Conservation (phyloP, 2,888 invertebrate genomes). For the Epinotia bilunana region DNA sequence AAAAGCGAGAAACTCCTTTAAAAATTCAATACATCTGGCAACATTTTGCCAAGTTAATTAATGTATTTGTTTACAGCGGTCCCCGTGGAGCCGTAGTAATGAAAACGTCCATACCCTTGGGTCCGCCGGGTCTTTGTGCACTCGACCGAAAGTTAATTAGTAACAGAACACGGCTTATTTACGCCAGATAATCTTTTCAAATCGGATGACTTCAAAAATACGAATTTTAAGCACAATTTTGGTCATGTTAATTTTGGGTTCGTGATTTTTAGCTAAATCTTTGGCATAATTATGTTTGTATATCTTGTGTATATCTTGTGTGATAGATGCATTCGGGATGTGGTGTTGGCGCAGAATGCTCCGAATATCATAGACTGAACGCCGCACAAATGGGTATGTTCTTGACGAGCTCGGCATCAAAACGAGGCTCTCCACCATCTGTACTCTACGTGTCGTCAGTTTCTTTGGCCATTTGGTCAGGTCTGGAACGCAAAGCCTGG, state of each 20-base stretch:
- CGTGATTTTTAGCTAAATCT: neutral
- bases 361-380: too few relatives aligned
- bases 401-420: too few relatives aligned
- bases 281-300: neutral
- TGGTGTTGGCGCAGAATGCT: too few relatives aligned
- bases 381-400: too few relatives aligned
- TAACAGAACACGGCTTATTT: constrained; percentile 18
- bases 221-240: neutral
- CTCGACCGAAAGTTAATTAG: constrained; percentile 36
- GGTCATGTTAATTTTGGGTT: neutral
- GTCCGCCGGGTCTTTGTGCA: constrained; percentile 35
- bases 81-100: constrained; percentile 33
- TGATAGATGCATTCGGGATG: too few relatives aligned
- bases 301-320: neutral
- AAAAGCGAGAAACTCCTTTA: constrained; percentile 26
- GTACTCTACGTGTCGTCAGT: too few relatives aligned
- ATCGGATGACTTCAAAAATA: constrained; percentile 36
- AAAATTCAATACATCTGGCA: constrained; percentile 34
- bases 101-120: constrained; percentile 30
- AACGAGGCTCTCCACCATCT: too few relatives aligned
- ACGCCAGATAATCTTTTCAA: constrained; percentile 41
- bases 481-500: too few relatives aligned
- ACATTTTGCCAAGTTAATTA: constrained; percentile 40
- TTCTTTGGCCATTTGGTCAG: too few relatives aligned
- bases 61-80: constrained; percentile 42